These are phyloP conservation scores for Nasonia oneida DNA, from an alignment of 2,888 invertebrate species.

Conservation along the genomic window DNA sequence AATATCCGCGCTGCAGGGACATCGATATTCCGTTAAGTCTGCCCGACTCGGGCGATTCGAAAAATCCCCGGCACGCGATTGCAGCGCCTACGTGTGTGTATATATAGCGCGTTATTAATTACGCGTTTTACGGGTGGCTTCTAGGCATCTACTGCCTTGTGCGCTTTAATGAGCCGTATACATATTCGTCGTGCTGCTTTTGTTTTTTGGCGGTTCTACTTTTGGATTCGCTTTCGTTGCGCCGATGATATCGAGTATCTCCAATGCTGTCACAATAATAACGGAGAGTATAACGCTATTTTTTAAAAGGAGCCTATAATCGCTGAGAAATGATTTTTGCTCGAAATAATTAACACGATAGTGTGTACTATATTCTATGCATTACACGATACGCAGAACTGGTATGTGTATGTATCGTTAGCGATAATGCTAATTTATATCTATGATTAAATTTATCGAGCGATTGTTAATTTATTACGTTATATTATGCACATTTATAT, in stretches of 20 bases:
- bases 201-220: background rate
- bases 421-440: background rate
- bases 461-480: background rate
- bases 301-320: background rate
- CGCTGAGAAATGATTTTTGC: background rate
- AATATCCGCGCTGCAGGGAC: background rate
- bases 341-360: background rate
- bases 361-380: background rate
- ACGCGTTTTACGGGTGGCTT: slow-evolving; percentile 66
- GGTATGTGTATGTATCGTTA: background rate
- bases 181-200: background rate
- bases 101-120: slow-evolving; percentile 68
- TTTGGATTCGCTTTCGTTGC: slow-evolving; percentile 28
- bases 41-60: slow-evolving; percentile 2
- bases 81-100: background rate
- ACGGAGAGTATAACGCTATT: background rate
- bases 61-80: slow-evolving; percentile 35
- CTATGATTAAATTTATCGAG: background rate
- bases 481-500: background rate
- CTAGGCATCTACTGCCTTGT: slow-evolving; percentile 34
- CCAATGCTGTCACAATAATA: background rate
- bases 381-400: background rate
- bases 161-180: slow-evolving; percentile 59
- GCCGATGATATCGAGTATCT: background rate
- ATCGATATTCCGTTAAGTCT: slow-evolving; percentile 52